A percentile compares a stretch with the other conserved stretches of the same genome.
Evolutionary conservation across 2,113 vertebrate genomes (phyloP).

Genomic region (Fregetta grallaria): DNA sequence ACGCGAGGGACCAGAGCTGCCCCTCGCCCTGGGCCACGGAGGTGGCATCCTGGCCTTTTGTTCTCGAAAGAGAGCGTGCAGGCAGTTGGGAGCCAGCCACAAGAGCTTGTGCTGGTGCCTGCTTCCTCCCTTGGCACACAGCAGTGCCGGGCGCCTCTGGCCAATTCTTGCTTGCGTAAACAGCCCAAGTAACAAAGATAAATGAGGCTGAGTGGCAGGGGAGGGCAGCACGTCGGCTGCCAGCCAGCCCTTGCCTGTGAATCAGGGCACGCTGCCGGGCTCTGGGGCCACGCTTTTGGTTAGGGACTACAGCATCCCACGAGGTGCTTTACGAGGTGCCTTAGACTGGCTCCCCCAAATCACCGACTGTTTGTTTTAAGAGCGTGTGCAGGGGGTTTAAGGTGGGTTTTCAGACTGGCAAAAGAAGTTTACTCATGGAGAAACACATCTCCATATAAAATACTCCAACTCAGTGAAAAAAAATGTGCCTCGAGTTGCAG

Average conservation of each 20-base stretch:
- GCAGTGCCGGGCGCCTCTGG: background rate
- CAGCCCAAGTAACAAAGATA: background rate
- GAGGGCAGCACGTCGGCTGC: background rate
- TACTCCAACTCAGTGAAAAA: fast-evolving
- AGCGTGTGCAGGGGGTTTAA: background rate
- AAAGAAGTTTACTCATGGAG: fast-evolving
- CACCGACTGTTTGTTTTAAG: fast-evolving
- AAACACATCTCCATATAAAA: background rate
- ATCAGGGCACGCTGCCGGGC: background rate
- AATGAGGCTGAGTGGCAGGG: background rate
- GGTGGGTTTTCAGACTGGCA: fast-evolving
- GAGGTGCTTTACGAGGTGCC: fast-evolving
- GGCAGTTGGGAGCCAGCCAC: constrained; percentile 5
- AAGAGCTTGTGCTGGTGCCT: background rate
- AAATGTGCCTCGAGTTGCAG: background rate
- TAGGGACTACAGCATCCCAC: fast-evolving
- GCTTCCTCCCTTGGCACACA: constrained; percentile 37
- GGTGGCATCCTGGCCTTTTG: background rate
- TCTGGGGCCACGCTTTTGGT: background rate
- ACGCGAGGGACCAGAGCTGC: fast-evolving
- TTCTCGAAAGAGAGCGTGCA: background rate
- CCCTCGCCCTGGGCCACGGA: background rate
- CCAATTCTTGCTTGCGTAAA: background rate
- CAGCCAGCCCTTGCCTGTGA: background rate
- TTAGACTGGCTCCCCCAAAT: background rate